A percentile compares a stretch with the other conserved stretches of the same genome.
These are phyloP conservation scores for Trichomalopsis sarcophagae DNA, from an alignment of 1,140 invertebrate species.

Conservation along the genomic window DNA sequence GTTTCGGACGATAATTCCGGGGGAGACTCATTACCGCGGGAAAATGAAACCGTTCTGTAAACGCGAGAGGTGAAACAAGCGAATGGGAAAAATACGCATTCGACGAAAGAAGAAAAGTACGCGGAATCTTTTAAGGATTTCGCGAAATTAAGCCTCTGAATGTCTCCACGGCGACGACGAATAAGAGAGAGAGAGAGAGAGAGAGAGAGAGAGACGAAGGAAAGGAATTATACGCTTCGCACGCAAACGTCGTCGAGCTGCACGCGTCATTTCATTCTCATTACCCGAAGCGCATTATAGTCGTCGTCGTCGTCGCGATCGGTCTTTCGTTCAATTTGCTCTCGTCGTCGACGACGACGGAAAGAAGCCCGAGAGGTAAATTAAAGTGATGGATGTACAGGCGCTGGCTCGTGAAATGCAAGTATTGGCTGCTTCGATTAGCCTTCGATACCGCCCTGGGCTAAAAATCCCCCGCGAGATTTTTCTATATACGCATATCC, in stretches of 20 bases:
- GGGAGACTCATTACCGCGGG: too few species aligned
- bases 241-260: slow-evolving; percentile 11
- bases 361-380: neutral
- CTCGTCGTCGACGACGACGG: neutral
- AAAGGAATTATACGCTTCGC: slow-evolving; percentile 31
- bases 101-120: slow-evolving; percentile 2
- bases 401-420: slow-evolving; percentile 1
- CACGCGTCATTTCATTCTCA: slow-evolving; percentile 51
- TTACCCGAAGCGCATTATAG: slow-evolving; percentile 10
- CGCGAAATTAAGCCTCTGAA: slow-evolving; percentile 31
- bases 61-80: neutral
- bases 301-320: neutral
- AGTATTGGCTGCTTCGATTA: neutral
- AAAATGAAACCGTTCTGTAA: neutral
- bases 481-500: too few species aligned
- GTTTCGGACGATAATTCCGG: too few species aligned
- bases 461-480: too few species aligned
- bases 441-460: neutral
- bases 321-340: slow-evolving; percentile 16
- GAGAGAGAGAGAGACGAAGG: neutral
- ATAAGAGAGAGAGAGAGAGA: neutral
- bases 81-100: slow-evolving; percentile 1
- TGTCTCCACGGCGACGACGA: neutral
- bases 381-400: slow-evolving; percentile 4
- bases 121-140: slow-evolving; percentile 35